These are phyloP conservation scores for Colistium nudipinnis DNA, from an alignment of 2,113 vertebrate genomes.

Conservation along the genomic window DNA sequence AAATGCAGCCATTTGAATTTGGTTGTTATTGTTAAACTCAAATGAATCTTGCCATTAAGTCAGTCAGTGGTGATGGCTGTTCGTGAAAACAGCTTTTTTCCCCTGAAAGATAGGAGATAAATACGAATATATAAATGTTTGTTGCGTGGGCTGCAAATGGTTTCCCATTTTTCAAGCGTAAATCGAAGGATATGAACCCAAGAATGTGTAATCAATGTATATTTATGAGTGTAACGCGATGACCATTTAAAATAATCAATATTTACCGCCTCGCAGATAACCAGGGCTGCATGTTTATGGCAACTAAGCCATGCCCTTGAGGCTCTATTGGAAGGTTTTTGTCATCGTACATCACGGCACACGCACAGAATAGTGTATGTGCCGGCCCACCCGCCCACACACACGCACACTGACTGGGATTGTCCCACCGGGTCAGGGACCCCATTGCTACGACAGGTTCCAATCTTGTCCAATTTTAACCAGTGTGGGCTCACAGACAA, in stretches of 20 bases:
- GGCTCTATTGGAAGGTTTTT: conserved; percentile 46
- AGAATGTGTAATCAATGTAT: conserved; percentile 68
- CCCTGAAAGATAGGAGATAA: conserved; percentile 30
- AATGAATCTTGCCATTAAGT: conserved; percentile 11
- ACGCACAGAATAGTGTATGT: conserved; percentile 32
- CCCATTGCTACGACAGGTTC: conserved; percentile 72
- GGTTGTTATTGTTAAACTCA: conserved; percentile 3
- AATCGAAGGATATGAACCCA: conserved; percentile 62
- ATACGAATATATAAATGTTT: conserved; percentile 44
- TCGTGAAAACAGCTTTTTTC: conserved; percentile 16
- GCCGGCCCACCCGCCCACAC: conserved; percentile 28
- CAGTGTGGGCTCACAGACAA: conserved; percentile 49
- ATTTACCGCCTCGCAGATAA: conserved; percentile 56
- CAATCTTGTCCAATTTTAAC: conserved; percentile 72
- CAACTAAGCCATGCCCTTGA: conserved; percentile 62
- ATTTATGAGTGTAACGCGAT: conserved; percentile 67
- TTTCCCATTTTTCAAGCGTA: conserved; percentile 52
- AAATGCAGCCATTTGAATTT: conserved; percentile 14
- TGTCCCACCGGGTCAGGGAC: conserved; percentile 63
- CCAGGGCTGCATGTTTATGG: conserved; percentile 59
- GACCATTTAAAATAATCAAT: conserved; percentile 74
- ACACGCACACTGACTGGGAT: conserved; percentile 27
- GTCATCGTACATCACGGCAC: conserved; percentile 51
- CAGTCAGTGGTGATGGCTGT: background rate
- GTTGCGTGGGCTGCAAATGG: conserved; percentile 31